phyloP scores from a whole-genome alignment of 2,797 vertebrate genomes.

The Taeniopygia guttata region DNA sequence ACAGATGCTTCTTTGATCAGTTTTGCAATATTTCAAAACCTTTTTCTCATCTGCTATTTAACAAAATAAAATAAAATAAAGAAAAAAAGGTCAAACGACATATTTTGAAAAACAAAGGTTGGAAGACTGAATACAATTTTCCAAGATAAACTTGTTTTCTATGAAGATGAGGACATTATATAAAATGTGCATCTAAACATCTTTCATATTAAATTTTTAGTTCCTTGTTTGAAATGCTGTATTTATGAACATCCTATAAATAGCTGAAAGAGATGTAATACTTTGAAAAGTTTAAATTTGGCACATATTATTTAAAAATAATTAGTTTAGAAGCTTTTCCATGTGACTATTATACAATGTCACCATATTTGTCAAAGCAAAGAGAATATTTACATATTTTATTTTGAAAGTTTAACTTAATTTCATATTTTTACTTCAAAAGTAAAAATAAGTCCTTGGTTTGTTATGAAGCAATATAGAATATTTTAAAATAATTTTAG shows the following conservation, averaged over 20 bases:
- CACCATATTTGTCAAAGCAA: background rate
- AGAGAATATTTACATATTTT: background rate
- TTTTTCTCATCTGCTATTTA: background rate
- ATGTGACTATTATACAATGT: background rate
- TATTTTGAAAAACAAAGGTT: background rate
- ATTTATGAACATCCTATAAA: background rate
- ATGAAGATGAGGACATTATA: background rate
- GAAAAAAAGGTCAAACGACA: fast-evolving
- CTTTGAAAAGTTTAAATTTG: background rate
- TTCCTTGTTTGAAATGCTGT: background rate
- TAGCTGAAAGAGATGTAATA: background rate
- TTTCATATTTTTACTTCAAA: background rate
- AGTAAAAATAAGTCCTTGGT: background rate
- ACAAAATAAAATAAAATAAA: background rate
- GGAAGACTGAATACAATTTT: background rate
- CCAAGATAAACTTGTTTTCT: background rate
- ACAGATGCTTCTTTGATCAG: background rate
- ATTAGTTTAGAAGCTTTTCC: no score
- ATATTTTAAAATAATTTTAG: background rate
- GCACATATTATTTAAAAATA: background rate
- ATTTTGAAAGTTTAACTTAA: background rate
- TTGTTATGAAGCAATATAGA: background rate
- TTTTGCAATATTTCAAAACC: background rate
- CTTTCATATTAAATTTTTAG: background rate
- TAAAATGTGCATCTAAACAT: background rate